phyloP scores from a whole-genome alignment of 1,140 invertebrate species.

The Pemphigus obesinymphae region DNA sequence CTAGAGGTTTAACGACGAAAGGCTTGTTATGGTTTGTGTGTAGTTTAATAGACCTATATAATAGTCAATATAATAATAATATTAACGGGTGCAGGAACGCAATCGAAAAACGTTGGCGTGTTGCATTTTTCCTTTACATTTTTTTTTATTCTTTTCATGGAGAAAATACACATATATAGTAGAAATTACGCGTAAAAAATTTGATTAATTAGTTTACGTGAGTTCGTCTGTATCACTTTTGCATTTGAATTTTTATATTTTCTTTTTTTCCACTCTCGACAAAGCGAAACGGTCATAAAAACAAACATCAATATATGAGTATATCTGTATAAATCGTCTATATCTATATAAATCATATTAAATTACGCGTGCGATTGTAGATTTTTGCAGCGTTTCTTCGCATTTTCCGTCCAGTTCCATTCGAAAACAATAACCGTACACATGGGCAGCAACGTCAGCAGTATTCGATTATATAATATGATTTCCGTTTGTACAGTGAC shows the following conservation, averaged over 20 bases:
- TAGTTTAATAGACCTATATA: background rate
- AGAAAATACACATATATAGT: too few relatives aligned
- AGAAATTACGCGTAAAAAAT: background rate
- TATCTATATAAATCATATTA: conserved; percentile 23
- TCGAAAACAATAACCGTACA: background rate
- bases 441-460: background rate
- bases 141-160: background rate
- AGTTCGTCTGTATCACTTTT: background rate
- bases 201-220: background rate
- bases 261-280: background rate
- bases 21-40: background rate
- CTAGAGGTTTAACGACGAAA: background rate
- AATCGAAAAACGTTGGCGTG: background rate
- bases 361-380: background rate
- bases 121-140: too few relatives aligned
- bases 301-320: background rate
- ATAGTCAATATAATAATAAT: too few relatives aligned
- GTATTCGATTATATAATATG: background rate
- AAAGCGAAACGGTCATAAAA: background rate
- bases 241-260: background rate
- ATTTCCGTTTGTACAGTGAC: background rate
- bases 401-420: background rate
- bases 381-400: background rate
- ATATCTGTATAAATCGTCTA: too few relatives aligned
- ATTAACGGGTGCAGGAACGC: background rate